phyloP scores from a whole-genome alignment of 2,797 vertebrate species.

The Molossus alvarezi region DNA sequence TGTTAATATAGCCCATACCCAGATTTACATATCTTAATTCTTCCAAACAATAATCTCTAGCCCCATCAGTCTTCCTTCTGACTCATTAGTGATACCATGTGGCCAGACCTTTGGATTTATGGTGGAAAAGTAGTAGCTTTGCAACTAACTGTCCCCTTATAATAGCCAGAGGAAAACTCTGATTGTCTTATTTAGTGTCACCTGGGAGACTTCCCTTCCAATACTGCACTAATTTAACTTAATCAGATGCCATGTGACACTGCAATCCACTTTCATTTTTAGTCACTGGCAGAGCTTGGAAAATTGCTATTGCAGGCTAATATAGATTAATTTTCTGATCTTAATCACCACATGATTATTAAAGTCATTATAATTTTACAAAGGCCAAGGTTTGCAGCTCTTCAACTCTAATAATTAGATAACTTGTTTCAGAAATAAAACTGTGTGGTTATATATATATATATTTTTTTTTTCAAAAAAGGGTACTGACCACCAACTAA shows the following conservation, averaged over 20 bases:
- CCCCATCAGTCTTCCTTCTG: conserved; percentile 14
- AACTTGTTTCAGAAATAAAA: conserved; percentile 71
- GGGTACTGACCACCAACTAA: not conserved
- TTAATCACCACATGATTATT: conserved; percentile 57
- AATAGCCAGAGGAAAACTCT: conserved; percentile 39
- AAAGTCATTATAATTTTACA: conserved; percentile 62
- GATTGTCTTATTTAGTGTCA: not conserved
- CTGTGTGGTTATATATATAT: not conserved
- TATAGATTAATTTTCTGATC: conserved; percentile 68
- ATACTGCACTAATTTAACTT: conserved; percentile 28
- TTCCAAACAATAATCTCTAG: conserved; percentile 26
- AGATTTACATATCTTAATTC: not conserved
- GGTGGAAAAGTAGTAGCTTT: conserved; percentile 59
- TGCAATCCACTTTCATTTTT: conserved; percentile 6
- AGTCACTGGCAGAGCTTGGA: conserved; percentile 44
- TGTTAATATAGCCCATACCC: not conserved
- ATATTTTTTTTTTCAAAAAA: conserved; percentile 1
- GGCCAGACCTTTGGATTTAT: conserved; percentile 31
- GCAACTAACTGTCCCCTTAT: not conserved
- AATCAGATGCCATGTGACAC: conserved; percentile 35
- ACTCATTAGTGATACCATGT: not conserved
- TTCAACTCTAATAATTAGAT: conserved; percentile 61
- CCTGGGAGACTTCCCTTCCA: conserved; percentile 44
- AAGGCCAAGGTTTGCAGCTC: conserved; percentile 45
- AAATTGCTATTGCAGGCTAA: conserved; percentile 62